Evolutionary conservation across 2,113 vertebrate genomes (phyloP).

Genomic region (Tachycineta bicolor): DNA sequence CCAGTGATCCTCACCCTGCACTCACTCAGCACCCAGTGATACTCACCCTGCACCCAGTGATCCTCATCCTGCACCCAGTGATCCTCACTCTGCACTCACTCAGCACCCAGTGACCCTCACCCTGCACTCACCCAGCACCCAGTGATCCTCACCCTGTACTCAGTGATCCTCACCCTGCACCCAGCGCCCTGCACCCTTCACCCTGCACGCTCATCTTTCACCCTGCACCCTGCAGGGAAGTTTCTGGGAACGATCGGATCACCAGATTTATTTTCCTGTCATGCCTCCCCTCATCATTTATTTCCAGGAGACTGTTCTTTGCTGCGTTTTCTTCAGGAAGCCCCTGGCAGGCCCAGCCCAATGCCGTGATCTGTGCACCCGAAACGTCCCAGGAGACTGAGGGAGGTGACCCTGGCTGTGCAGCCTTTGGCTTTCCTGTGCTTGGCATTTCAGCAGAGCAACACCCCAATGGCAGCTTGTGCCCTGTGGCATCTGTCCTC

Average conservation of each 20-base stretch:
- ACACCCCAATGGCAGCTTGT: too few relatives aligned
- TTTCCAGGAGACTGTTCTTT: background rate
- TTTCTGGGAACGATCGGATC: background rate
- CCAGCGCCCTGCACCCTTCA: too few relatives aligned
- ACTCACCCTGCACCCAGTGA: background rate
- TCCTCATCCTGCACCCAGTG: background rate
- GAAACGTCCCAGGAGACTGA: fast-evolving
- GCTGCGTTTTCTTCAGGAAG: fast-evolving
- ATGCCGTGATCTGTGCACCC: fast-evolving
- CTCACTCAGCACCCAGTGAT: too few relatives aligned
- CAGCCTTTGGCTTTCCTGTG: background rate
- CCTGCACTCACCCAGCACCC: background rate
- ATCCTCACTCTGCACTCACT: too few relatives aligned
- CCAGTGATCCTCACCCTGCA: background rate
- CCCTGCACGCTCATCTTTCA: too few relatives aligned
- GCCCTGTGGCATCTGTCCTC: background rate
- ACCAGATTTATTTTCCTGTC: fast-evolving
- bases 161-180: background rate
- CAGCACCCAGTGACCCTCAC: too few relatives aligned
- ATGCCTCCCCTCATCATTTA: background rate
- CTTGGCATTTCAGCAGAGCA: background rate
- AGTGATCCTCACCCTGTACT: too few relatives aligned
- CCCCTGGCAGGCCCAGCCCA: background rate
- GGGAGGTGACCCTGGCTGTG: background rate
- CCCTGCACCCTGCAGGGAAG: too few relatives aligned